Conservation (phyloP, 2,797 vertebrate species). For the Prionace glauca region DNA sequence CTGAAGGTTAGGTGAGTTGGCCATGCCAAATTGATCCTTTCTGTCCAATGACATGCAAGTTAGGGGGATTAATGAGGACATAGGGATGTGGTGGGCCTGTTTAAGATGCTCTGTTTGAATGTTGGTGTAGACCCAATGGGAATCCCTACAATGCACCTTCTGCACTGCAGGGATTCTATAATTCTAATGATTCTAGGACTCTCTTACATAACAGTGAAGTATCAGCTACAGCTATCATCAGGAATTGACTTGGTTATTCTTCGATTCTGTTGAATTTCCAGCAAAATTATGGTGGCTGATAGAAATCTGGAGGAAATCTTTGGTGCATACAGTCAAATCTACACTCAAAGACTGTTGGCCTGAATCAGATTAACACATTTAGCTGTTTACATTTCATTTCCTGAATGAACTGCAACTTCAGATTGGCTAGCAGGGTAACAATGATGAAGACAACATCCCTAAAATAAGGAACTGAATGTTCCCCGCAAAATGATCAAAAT, state of each 20-base stretch:
- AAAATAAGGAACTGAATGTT: conserved; percentile 20
- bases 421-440: not conserved
- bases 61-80: too few species aligned
- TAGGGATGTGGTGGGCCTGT: too few species aligned
- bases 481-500: not conserved
- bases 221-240: not conserved
- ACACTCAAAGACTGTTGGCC: not conserved
- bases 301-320: not conserved
- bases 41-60: too few species aligned
- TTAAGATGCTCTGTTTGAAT: too few species aligned
- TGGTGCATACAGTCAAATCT: not conserved
- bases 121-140: too few species aligned
- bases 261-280: not conserved
- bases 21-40: too few species aligned
- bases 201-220: not conserved
- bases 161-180: too few species aligned
- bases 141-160: too few species aligned
- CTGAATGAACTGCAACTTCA: conserved; percentile 21
- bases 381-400: not conserved
- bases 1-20: too few species aligned
- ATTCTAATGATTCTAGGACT: too few species aligned
- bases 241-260: not conserved
- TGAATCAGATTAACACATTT: conserved; percentile 1
- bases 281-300: not conserved
- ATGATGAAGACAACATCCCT: not conserved